Base-by-base conservation (phyloP, 2,797 vertebrate species). In the Phataginus tricuspis region DNA sequence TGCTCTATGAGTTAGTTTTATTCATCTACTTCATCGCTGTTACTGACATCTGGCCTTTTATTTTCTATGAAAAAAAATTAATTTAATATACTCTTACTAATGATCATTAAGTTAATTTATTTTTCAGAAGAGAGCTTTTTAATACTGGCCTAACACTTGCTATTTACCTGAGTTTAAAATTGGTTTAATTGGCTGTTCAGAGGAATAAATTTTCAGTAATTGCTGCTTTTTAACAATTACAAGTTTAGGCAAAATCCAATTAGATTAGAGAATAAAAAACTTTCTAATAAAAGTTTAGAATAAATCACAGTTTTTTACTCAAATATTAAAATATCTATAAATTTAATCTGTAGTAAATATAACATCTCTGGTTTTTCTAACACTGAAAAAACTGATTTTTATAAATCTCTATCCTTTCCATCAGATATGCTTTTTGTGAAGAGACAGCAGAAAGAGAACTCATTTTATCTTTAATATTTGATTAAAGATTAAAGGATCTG, bases 131-230 rank as follows among this genome's bases (percentile, higher is more conserved):
- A 92, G 94, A 90, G 2, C 7, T 49, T 90, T 94, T 91, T 53
- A 82, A 87, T 66, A 69, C 21, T 71, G 14, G 23, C 7, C 5
- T 79, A 92, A 68, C 27, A 84, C 23, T 25, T 94, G 42, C 16
- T 85, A 57, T 75, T 94, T 88, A 75, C 5, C 90, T 83, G 25
- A 90, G 18, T 23, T 94, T 80, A 90, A 87, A 84, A 69, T 42
- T 42, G 51, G 42, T 61, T 53, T 78, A 82, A 42, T 27, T 77
- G 61, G 34, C 12, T 86, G 1, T 51, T 92, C 18, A 92, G 6
- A 51, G 15, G 61, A 66, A 25, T n/a, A 64, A 11, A 66, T 80
- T 86, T 72, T 93, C 42, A 66, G 25, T 72, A 95, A 71, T 3
- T 29, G 0, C 8, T 93, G 34, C 3, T 69, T 90, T 94, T 83